phyloP scores from a whole-genome alignment of 1,140 invertebrate genomes.

The Bradynema listronoti region DNA sequence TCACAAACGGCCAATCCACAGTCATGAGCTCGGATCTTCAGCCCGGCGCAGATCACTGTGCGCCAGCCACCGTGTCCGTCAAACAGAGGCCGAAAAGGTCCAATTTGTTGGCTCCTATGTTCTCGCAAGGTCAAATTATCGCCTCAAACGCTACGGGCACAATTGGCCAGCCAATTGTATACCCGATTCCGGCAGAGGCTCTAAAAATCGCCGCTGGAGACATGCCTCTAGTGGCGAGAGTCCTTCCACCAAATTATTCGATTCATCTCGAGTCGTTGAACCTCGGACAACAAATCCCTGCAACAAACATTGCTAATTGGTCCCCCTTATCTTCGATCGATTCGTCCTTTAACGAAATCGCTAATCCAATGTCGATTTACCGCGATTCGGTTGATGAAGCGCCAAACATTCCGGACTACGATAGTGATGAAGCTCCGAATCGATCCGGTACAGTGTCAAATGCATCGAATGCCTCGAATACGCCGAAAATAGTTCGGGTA shows the following conservation, averaged over 20 bases:
- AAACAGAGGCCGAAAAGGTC: too few relatives aligned
- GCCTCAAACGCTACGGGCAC: slow-evolving; percentile 16
- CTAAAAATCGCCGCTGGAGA: neutral
- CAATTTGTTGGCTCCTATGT: slow-evolving; percentile 8
- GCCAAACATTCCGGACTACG: too few relatives aligned
- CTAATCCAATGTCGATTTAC: slow-evolving; percentile 9
- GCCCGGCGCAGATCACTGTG: too few relatives aligned
- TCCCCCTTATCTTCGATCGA: neutral
- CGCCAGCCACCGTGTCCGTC: too few relatives aligned
- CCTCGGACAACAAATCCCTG: neutral
- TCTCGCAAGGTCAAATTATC: slow-evolving; percentile 41
- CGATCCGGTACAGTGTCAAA: slow-evolving; percentile 16
- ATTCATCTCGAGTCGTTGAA: neutral
- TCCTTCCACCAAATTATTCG: too few relatives aligned
- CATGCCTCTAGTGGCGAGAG: too few relatives aligned
- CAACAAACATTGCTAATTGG: neutral
- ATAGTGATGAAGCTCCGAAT: slow-evolving; percentile 1
- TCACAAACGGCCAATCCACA: too few relatives aligned
- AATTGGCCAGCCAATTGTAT: slow-evolving; percentile 33
- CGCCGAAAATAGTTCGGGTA: too few relatives aligned
- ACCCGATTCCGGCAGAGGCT: slow-evolving; percentile 36
- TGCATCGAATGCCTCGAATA: slow-evolving; percentile 4
- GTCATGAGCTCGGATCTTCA: too few relatives aligned
- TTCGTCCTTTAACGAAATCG: neutral
- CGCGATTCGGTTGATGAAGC: too few relatives aligned